Evolutionary conservation across 2,113 vertebrate species (phyloP).

Genomic region (Mus spicilegus): DNA sequence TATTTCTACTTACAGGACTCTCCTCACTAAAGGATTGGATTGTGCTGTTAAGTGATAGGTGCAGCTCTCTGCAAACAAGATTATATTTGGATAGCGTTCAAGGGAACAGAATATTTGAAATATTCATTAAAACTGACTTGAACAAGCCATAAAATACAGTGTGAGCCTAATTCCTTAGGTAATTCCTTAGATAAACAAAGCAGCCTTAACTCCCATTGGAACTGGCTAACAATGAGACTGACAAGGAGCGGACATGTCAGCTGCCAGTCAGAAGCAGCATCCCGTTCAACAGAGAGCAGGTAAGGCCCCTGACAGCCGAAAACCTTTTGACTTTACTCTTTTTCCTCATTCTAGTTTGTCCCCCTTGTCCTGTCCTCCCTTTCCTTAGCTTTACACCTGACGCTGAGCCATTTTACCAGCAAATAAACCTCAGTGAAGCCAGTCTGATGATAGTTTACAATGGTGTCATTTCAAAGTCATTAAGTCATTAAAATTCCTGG

Average conservation of each 20-base stretch:
- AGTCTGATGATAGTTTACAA: conserved; percentile 43
- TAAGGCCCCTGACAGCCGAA: neutral
- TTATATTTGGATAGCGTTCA: conserved; percentile 69
- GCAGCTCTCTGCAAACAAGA: conserved; percentile 67
- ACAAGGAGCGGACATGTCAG: neutral
- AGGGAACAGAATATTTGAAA: conserved; percentile 68
- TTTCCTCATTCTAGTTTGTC: neutral
- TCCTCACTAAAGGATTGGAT: conserved; percentile 77
- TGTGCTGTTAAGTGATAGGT: conserved; percentile 71
- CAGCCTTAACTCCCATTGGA: neutral
- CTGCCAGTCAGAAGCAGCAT: neutral
- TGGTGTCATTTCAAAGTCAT: conserved; percentile 68
- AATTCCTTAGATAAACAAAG: conserved; percentile 9
- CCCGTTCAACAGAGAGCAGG: neutral
- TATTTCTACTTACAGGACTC: conserved; percentile 80
- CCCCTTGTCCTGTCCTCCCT: neutral
- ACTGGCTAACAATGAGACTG: neutral
- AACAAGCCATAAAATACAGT: conserved; percentile 47
- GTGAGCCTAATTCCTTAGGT: conserved; percentile 36
- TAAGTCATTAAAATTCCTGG: conserved; percentile 71
- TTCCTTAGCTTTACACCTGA: neutral
- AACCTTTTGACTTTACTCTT: neutral
- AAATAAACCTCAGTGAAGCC: conserved; percentile 53
- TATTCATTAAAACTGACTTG: conserved; percentile 67
- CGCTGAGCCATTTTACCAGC: conserved; percentile 15